These are phyloP conservation scores for Blera fallax DNA, from an alignment of 2,888 invertebrate genomes.

Conservation along the genomic window DNA sequence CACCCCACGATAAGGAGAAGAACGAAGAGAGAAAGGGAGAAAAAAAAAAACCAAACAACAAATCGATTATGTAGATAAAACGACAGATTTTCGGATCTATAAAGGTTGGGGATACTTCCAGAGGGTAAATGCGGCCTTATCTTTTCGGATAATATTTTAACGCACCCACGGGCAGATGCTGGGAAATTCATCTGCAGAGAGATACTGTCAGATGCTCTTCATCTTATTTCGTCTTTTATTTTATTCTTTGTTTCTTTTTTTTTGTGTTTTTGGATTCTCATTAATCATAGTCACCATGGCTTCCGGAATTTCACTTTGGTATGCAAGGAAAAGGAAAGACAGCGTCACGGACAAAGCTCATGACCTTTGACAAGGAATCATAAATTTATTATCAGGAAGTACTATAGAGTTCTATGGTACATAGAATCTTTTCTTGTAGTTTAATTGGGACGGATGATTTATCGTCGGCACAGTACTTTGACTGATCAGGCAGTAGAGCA, in stretches of 20 bases:
- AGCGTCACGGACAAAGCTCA: constrained; percentile 40
- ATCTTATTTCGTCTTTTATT: neutral
- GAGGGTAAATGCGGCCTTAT: constrained; percentile 49
- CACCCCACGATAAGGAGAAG: neutral
- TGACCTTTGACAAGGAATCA: constrained; percentile 55
- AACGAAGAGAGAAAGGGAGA: too few relatives aligned
- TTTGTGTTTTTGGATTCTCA: constrained; percentile 23
- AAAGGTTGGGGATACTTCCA: constrained; percentile 20
- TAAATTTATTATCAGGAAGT: constrained; percentile 56
- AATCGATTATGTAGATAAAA: constrained; percentile 65
- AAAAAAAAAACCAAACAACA: neutral
- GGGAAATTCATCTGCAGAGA: neutral
- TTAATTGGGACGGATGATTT: constrained; percentile 5
- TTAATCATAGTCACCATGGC: constrained; percentile 62
- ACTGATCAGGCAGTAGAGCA: neutral
- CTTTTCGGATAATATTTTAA: constrained; percentile 22
- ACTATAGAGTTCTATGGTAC: neutral
- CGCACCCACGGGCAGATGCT: constrained; percentile 8
- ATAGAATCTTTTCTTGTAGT: constrained; percentile 4
- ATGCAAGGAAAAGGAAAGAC: constrained; percentile 4
- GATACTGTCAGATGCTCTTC: constrained; percentile 8
- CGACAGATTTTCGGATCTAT: constrained; percentile 53
- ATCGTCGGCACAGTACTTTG: neutral
- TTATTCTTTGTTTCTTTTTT: neutral
- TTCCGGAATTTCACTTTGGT: constrained; percentile 32